Base-by-base conservation (phyloP, 2,113 vertebrate genomes). In the Struthidea cinerea region DNA sequence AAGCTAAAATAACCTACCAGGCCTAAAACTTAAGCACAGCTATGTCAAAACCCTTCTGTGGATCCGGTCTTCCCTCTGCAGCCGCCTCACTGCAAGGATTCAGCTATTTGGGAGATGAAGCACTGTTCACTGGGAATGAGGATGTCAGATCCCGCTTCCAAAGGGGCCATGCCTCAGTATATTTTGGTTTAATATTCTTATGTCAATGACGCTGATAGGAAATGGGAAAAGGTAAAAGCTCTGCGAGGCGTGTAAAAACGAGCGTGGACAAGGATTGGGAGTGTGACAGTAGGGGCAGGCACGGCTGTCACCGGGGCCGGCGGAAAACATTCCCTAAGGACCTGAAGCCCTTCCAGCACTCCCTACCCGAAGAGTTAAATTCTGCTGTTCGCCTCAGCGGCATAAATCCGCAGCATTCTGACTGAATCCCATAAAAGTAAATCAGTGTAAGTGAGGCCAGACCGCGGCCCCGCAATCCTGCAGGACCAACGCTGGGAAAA, bases 391-490 rank as follows among this genome's bases (percentile, higher is more conserved):
- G 3, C 73, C 81, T 53, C 73, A 3, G 59, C 0, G 0, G 16
- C 63, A 67, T 16, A 85, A 96, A 96, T 77, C 74, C 5, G 0
- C 1, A 69, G 55, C 67, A 4, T 85, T 93, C 65, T 53, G 59
- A 82, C 67, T 39, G 87, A 76, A 76, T 73, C 84, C 81, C 78
- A 24, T 83, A 69, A 73, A 91, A 89, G 78, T 24, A 87, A 91
- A 91, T 87, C 61, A 81, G 65, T 9, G 44, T 33, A 28, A 91
- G 91, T 0, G 44, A 91, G 81, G 84, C 64, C 91, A 69, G 89
- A 16, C 49, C 37, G 30, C 1, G 8, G 78, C 77, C 81, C 57
- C 24, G 10, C 30, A 32, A 47, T 76, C 42, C 86, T 71, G 84
- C 69, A 64, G 91, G 89, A 46, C 18, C 87, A 52, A 7, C 0